These are phyloP conservation scores for Rhinoraja longicauda DNA, from an alignment of 2,797 vertebrate species.

Conservation along the genomic window DNA sequence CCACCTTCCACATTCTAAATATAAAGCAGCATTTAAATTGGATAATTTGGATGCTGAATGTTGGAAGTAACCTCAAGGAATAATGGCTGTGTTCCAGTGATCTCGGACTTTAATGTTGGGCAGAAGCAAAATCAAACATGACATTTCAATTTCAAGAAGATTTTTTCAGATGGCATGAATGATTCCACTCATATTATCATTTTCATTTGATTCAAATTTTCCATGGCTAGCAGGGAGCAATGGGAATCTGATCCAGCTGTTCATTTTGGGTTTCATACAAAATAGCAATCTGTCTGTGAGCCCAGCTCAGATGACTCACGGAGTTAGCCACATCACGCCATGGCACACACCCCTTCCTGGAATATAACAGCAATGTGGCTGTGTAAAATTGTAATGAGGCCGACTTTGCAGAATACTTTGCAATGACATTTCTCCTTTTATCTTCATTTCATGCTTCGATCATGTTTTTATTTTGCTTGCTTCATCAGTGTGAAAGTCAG, in stretches of 20 bases:
- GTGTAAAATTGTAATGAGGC: neutral
- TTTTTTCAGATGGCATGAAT: neutral
- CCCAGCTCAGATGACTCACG: neutral
- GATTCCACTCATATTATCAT: neutral
- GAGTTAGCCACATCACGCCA: neutral
- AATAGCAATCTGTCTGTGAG: neutral
- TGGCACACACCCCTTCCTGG: neutral
- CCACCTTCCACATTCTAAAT: too few species aligned
- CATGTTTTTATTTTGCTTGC: neutral
- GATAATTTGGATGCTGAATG: neutral
- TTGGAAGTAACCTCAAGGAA: neutral
- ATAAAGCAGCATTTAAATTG: neutral
- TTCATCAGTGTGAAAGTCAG: neutral
- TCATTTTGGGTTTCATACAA: neutral
- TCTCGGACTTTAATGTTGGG: neutral
- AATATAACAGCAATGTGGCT: neutral
- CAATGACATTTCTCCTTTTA: neutral
- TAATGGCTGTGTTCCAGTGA: neutral
- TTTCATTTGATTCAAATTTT: neutral
- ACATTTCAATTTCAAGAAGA: neutral
- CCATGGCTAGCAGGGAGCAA: neutral
- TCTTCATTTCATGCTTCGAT: neutral
- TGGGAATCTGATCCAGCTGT: neutral
- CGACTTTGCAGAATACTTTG: neutral
- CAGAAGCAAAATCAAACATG: neutral